Evolutionary conservation across 2,797 vertebrate species (phyloP), one percentile per base, ranked within the genome.

Genomic region (Malurus leucopterus): DNA sequence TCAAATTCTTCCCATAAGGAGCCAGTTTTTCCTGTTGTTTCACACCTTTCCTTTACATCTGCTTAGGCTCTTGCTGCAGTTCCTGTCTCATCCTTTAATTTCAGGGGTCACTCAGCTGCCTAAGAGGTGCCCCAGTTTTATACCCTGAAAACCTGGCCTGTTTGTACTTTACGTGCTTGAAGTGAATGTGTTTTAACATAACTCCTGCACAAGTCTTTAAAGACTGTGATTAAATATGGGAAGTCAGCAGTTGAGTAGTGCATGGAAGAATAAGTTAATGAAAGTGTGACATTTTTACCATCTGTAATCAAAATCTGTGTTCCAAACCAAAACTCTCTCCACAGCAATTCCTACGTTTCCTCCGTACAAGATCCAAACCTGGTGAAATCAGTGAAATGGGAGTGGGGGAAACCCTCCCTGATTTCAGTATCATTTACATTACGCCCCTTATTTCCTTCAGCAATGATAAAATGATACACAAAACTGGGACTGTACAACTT

Each of bases 401-500:
- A 22, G 7, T 7, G 2, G 29, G 72, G 30, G 47, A 15, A 26
- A 38, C 11, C 30, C 65, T 58, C 51, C 22, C 6, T 13, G 50
- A 51, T 27, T 67, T 84, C 85, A 49, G 20, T 32, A 29, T 54
- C 50, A 40, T 57, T 57, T 57, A 27, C 29, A 64, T 50, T 38
- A 71, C 43, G 46, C 46, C 20, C 49, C 27, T 55, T 46, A 41
- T 32, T 57, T 62, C 65, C 40, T 64, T 68, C 22, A 54, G 85
- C 76, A 80, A 49, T 53, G 88, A 95, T 50, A 92, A 92, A 96
- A 96, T 1, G 9, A 95, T 63, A 77, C 94, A 84, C 78, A 91
- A 96, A 89, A 92, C 50, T 93, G 92, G 93, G 97, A 96, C 98
- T 98, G 98, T 98, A 98, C 98, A 99, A 98, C 97, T 98, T 98